These are phyloP conservation scores for Pachyuromys duprasi DNA, from an alignment of 2,797 vertebrate genomes.

Conservation along the genomic window DNA sequence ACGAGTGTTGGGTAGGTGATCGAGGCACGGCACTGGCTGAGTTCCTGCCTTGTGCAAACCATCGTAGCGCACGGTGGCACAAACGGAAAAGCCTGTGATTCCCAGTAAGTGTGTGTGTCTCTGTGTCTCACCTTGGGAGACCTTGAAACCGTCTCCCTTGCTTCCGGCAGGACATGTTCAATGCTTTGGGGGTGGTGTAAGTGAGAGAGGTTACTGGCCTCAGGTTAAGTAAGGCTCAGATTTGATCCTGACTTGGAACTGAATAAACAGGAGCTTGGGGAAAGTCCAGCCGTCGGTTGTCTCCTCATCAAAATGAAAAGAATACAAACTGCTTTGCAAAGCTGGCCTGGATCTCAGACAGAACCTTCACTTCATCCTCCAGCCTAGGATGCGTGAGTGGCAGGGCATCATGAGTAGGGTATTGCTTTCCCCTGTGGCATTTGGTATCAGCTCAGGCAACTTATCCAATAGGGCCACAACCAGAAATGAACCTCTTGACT, in stretches of 20 bases:
- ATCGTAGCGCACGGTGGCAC: background rate
- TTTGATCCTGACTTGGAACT: background rate
- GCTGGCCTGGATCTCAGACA: background rate
- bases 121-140: background rate
- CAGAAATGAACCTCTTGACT: constrained; percentile 73
- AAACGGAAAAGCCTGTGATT: background rate
- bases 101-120: background rate
- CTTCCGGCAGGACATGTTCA: background rate
- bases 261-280: background rate
- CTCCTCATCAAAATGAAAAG: background rate
- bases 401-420: background rate
- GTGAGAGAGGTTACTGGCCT: background rate
- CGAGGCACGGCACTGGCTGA: background rate
- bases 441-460: constrained; percentile 71
- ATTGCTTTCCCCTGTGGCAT: constrained; percentile 75
- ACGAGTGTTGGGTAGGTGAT: background rate
- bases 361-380: background rate
- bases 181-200: fast-evolving
- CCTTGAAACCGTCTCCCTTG: background rate
- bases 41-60: background rate
- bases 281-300: background rate
- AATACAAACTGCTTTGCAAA: background rate
- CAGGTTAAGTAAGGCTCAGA: background rate
- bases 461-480: constrained; percentile 71
- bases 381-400: fast-evolving